A percentile compares a stretch with the other conserved stretches of the same genome.
Evolutionary conservation across 2,888 invertebrate genomes (phyloP).

Genomic region (Tetragnatha montana): DNA sequence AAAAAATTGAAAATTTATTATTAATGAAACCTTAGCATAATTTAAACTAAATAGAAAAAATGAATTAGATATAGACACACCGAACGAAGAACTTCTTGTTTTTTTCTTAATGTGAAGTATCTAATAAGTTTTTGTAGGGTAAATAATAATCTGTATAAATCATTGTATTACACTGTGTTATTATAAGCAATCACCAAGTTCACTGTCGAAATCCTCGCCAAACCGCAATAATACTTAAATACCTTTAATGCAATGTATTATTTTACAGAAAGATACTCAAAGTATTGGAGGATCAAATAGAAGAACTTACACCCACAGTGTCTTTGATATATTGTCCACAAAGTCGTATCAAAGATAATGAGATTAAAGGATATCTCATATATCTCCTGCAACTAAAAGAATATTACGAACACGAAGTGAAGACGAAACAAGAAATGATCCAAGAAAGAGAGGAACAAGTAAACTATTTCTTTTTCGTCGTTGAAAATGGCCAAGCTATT

Average conservation of each 20-base stretch:
- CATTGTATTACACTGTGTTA: too few relatives aligned
- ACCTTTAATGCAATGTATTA: too few relatives aligned
- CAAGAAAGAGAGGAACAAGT: slow-evolving; percentile 38
- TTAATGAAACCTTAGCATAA: too few relatives aligned
- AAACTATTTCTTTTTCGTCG: background rate
- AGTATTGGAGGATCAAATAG: slow-evolving; percentile 2
- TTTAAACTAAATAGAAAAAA: too few relatives aligned
- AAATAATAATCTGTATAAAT: too few relatives aligned
- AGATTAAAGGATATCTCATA: slow-evolving; percentile 49
- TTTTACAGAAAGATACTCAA: slow-evolving; percentile 37
- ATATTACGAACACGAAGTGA: slow-evolving; percentile 14
- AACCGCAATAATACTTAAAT: background rate
- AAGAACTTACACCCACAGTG: slow-evolving; percentile 37
- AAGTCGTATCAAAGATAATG: slow-evolving; percentile 32
- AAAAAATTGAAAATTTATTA: too few relatives aligned
- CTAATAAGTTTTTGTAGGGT: too few relatives aligned
- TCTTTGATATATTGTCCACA: slow-evolving; percentile 28
- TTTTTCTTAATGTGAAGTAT: too few relatives aligned
- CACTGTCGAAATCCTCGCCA: background rate
- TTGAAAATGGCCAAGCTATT: too few relatives aligned
- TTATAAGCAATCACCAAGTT: too few relatives aligned
- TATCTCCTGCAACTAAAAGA: slow-evolving; percentile 57
- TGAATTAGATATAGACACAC: too few relatives aligned
- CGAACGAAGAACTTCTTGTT: too few relatives aligned
- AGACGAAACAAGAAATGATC: slow-evolving; percentile 46